Conservation (phyloP, 2,113 vertebrate species). For the Bubo scandiacus region DNA sequence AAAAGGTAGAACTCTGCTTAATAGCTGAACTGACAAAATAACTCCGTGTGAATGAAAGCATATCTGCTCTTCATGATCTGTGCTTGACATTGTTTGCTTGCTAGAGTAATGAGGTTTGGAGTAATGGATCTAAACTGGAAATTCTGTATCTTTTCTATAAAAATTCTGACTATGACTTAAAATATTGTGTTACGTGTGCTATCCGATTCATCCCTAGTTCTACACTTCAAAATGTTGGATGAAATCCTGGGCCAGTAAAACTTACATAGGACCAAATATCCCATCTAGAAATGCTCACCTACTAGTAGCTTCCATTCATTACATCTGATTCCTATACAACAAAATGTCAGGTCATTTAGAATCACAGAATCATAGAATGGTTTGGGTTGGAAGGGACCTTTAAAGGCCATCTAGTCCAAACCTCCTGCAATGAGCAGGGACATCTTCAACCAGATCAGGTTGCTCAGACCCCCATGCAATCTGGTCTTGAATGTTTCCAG, state of each 20-base stretch:
- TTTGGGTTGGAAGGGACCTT: neutral
- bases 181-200: neutral
- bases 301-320: neutral
- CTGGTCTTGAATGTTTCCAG: neutral
- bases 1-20: neutral
- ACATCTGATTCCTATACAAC: fast-evolving
- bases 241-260: neutral
- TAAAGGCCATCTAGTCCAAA: neutral
- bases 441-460: neutral
- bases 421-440: neutral
- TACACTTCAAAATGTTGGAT: neutral
- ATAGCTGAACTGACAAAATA: neutral
- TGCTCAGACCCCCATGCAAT: neutral
- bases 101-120: neutral
- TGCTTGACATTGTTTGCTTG: neutral
- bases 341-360: neutral
- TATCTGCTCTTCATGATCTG: neutral
- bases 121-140: neutral
- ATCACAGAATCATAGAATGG: too few species aligned
- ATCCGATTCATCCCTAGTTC: neutral
- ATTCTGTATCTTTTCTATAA: neutral
- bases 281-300: neutral
- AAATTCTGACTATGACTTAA: neutral
- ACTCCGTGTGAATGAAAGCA: neutral
- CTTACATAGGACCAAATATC: neutral